Evolutionary conservation across 2,797 vertebrate genomes (phyloP), one percentile per base, ranked within the genome.

Genomic region (Urosaurus nigricauda): DNA sequence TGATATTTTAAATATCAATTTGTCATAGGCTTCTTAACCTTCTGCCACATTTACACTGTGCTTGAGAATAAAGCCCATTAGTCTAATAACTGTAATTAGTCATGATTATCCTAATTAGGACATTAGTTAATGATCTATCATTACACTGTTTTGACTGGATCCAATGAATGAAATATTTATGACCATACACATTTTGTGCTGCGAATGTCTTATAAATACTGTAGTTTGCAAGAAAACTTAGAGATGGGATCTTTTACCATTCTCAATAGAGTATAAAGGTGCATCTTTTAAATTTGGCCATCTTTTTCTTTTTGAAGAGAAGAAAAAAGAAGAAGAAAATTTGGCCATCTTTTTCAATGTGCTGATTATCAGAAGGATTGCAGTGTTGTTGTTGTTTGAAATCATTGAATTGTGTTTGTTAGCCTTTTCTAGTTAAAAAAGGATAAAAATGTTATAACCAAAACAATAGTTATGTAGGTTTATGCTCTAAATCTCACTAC

Each of bases 31-130:
- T 90, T 96, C 93, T 96, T 96, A 96, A 96, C 95, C 95, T 97
- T 95, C 93, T 95, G 82, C 88, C 93, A 90, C 80, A 94, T 91
- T 92, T 95, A 92, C 90, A 94, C 94, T 96, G 93, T 95, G 94
- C 93, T 93, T 94, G 91, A 96, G 92, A 93, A 96, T 93, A 96
- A 92, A 96, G 92, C 90, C 93, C 93, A 96, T 97, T 97, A 96
- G 92, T 94, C 90, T 97, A 96, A 97, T 96, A 97, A 96, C 93
- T 90, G 87, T 95, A 97, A 97, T 96, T 96, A 97, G 93, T 95
- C 95, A 95, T 96, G 96, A 97, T 97, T 97, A 96, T 91, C 88
- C 88, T 96, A 96, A 96, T 95, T 95, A 93, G 84, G 94, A 92
- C 96, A 95, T 95, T 96, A 96, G 94, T 95, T 96, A 96, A 97